phyloP scores from a whole-genome alignment of 2,888 invertebrate genomes.

The Drosophila trichaetosa region DNA sequence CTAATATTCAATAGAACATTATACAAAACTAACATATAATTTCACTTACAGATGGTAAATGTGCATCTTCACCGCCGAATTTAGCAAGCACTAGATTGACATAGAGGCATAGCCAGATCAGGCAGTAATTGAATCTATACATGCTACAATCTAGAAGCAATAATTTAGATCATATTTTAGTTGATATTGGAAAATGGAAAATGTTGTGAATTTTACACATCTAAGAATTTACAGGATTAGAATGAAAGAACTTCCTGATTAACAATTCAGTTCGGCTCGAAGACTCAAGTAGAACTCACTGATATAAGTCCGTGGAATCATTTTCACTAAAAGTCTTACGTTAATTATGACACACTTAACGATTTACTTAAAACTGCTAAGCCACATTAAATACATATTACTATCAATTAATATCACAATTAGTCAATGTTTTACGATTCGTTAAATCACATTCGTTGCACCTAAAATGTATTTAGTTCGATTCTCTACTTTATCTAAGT shows the following conservation, averaged over 20 bases:
- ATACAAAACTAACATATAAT: neutral
- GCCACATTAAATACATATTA: neutral
- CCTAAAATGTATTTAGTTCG: neutral
- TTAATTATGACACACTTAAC: neutral
- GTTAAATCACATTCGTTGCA: neutral
- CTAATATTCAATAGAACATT: neutral
- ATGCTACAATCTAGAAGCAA: neutral
- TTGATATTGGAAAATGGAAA: neutral
- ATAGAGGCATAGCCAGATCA: slow-evolving; percentile 28
- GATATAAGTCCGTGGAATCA: neutral
- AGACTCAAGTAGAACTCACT: neutral
- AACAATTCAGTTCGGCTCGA: slow-evolving; percentile 1
- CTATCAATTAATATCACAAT: neutral
- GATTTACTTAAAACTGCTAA: neutral
- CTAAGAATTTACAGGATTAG: neutral
- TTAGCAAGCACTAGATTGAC: slow-evolving; percentile 5
- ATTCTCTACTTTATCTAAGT: neutral
- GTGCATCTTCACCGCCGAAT: slow-evolving; percentile 29
- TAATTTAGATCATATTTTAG: neutral
- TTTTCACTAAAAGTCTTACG: neutral
- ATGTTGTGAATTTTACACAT: neutral
- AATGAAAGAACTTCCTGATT: slow-evolving; percentile 47
- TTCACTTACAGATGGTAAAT: slow-evolving; percentile 41
- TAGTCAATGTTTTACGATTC: neutral
- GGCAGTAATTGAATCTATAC: slow-evolving; percentile 9